Percentiles rank a stretch among this genome's conserved stretches.
phyloP scores from a whole-genome alignment of 2,797 vertebrate genomes.

The Glossophaga mutica region DNA sequence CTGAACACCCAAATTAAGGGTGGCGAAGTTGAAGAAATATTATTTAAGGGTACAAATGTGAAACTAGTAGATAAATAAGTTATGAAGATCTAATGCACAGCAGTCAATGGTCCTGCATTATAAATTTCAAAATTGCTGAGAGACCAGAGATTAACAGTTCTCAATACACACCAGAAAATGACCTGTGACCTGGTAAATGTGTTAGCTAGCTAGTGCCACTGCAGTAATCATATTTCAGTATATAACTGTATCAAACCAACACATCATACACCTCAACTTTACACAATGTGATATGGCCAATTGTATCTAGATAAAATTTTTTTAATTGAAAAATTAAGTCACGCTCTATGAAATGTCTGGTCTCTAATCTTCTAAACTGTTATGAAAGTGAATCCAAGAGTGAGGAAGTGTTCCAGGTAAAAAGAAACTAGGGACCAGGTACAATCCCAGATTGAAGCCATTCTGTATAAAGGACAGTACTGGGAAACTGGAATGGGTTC shows the following conservation, averaged over 20 bases:
- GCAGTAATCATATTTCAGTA: neutral
- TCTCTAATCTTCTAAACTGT: neutral
- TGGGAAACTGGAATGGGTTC: slow-evolving; percentile 3
- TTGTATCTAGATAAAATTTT: neutral
- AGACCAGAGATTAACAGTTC: neutral
- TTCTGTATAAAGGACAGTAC: neutral
- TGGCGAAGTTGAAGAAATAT: neutral
- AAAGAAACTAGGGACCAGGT: neutral
- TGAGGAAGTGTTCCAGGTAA: neutral
- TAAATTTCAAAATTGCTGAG: neutral
- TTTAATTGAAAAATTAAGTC: neutral
- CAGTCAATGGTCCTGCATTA: neutral
- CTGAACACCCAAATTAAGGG: neutral
- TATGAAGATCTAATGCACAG: neutral
- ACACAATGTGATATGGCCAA: neutral
- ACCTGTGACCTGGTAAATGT: neutral
- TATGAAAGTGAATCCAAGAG: slow-evolving; percentile 20
- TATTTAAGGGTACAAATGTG: neutral
- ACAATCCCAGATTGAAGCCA: neutral
- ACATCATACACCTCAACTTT: neutral
- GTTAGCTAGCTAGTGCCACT: neutral
- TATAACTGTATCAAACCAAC: neutral
- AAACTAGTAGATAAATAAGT: neutral
- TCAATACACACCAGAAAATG: neutral
- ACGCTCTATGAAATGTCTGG: neutral